phyloP scores from a whole-genome alignment of 1,140 invertebrate genomes.

The Drosophila oshimai region DNA sequence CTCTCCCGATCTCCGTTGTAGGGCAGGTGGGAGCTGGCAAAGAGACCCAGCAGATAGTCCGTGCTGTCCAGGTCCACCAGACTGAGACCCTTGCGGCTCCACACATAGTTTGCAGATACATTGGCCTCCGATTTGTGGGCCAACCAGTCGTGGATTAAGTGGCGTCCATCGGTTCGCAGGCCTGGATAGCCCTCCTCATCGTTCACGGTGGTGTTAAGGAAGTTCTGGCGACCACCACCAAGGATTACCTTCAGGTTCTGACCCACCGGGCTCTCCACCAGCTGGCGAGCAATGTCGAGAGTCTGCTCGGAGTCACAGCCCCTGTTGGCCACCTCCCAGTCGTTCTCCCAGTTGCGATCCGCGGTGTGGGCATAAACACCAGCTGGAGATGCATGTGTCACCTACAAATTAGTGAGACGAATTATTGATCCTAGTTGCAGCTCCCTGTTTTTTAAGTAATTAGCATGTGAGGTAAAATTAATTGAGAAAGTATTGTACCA shows the following conservation, averaged over 20 bases:
- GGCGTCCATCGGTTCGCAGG: conserved; percentile 84
- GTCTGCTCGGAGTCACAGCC: conserved; percentile 69
- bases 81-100: conserved; percentile 86
- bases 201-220: conserved; percentile 85
- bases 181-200: conserved; percentile 88
- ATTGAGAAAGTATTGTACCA: no score
- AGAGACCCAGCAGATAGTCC: conserved; percentile 89
- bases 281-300: conserved; percentile 89
- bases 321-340: conserved; percentile 84
- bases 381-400: conserved; percentile 92
- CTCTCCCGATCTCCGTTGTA: conserved; percentile 83
- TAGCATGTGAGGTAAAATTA: no score
- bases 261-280: conserved; percentile 87
- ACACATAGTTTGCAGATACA: conserved; percentile 85
- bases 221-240: conserved; percentile 89
- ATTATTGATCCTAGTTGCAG: no score
- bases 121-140: conserved; percentile 84
- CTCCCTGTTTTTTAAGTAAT: no score
- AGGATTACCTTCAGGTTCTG: conserved; percentile 86
- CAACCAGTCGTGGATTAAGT: conserved; percentile 88
- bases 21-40: conserved; percentile 82
- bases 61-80: conserved; percentile 85
- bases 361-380: conserved; percentile 91
- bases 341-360: conserved; percentile 90
- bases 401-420: no score